These are phyloP conservation scores for Corapipo altera DNA, from an alignment of 2,113 vertebrate genomes.

Conservation along the genomic window DNA sequence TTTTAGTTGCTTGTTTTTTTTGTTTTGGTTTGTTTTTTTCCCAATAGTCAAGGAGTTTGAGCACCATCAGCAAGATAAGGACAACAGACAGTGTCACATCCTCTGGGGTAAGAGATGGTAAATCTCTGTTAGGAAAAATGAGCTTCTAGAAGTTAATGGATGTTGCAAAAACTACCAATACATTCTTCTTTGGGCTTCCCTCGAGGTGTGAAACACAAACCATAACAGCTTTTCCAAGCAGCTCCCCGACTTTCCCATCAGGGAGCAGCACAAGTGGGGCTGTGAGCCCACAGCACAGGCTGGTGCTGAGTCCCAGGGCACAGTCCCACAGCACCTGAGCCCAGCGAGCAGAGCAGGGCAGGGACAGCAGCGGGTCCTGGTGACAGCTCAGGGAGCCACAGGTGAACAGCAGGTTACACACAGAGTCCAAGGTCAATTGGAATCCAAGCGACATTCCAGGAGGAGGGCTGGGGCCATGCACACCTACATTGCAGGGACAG, in stretches of 20 bases:
- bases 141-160: background rate
- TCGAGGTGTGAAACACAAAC: background rate
- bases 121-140: background rate
- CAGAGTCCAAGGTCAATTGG: accelerated
- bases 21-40: background rate
- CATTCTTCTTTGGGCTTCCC: background rate
- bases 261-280: background rate
- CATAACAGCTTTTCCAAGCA: background rate
- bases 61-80: background rate
- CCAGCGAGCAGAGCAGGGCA: background rate
- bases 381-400: background rate
- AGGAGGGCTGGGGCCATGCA: background rate
- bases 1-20: background rate
- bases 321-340: accelerated
- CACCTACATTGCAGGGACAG: background rate
- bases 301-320: background rate
- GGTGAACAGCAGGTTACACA: background rate
- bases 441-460: background rate
- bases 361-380: background rate
- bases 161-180: background rate
- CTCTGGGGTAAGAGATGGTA: background rate
- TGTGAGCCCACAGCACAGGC: background rate
- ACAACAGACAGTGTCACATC: background rate
- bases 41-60: background rate
- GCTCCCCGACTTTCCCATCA: background rate